Conservation (phyloP, 2,797 vertebrate genomes). For the Kryptopterus vitreolus region DNA sequence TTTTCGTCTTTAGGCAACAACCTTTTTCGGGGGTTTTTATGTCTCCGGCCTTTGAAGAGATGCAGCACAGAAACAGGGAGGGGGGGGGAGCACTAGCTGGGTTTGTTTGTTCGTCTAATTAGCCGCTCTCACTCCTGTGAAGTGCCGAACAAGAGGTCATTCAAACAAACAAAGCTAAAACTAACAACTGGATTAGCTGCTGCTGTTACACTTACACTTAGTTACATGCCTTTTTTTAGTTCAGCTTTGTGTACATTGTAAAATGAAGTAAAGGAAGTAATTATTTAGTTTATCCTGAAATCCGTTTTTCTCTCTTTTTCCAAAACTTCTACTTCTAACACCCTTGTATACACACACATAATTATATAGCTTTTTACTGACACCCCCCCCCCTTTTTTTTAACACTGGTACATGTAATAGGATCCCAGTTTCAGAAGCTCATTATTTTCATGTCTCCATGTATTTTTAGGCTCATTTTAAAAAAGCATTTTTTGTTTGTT, state of each 20-base stretch:
- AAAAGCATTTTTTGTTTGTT: neutral
- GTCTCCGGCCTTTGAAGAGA: conserved; percentile 31
- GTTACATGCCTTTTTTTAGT: neutral
- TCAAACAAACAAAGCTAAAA: conserved; percentile 38
- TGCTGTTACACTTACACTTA: neutral
- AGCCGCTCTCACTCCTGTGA: conserved; percentile 53
- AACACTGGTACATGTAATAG: neutral
- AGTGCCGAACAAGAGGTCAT: conserved; percentile 35
- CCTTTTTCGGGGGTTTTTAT: neutral
- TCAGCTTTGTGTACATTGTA: neutral
- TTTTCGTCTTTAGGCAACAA: conserved; percentile 11
- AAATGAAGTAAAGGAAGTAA: neutral
- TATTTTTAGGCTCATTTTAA: neutral
- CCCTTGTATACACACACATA: too few species aligned
- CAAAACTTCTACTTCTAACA: neutral
- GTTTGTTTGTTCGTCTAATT: conserved; percentile 74
- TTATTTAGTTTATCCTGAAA: neutral
- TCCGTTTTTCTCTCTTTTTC: neutral
- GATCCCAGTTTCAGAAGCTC: neutral
- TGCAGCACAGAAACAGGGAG: conserved; percentile 19
- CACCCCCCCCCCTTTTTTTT: neutral
- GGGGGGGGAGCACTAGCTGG: conserved; percentile 27
- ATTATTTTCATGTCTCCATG: neutral
- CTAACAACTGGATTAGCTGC: conserved; percentile 8
- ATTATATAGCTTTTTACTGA: too few species aligned